Percentiles rank a stretch among this genome's conserved stretches.
Evolutionary conservation across 1,140 invertebrate species (phyloP).

Genomic region (Diabrotica undecimpunctata): DNA sequence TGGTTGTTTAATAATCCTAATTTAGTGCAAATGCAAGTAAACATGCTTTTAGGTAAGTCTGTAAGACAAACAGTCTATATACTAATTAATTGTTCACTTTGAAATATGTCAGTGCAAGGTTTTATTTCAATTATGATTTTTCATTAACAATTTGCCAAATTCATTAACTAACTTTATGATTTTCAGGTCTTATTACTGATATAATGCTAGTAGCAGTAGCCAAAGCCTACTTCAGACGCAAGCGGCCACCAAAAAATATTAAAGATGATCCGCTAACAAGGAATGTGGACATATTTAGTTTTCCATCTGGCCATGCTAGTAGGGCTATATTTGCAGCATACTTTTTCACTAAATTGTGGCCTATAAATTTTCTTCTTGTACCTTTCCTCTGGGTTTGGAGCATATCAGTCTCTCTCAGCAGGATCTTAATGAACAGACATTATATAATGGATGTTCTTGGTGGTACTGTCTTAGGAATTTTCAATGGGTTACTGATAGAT

Average conservation of each 20-base stretch:
- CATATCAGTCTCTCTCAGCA: constrained; percentile 67
- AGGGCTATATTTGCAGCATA: constrained; percentile 72
- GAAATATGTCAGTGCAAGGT: too few relatives aligned
- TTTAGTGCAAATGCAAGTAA: constrained; percentile 76
- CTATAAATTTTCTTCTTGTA: constrained; percentile 57
- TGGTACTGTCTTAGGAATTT: constrained; percentile 72
- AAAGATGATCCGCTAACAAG: constrained; percentile 57
- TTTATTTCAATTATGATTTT: too few relatives aligned
- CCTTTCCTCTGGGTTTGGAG: constrained; percentile 72
- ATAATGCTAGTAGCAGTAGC: constrained; percentile 75
- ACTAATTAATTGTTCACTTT: too few relatives aligned
- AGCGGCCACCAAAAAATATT: constrained; percentile 66
- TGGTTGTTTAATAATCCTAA: constrained; percentile 64
- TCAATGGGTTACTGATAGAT: constrained; percentile 65
- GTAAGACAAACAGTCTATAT: too few relatives aligned
- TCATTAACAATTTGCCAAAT: too few relatives aligned
- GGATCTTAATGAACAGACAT: constrained; percentile 75
- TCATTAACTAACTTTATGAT: too few relatives aligned
- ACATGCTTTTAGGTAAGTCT: constrained; percentile 73
- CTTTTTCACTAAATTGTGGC: constrained; percentile 65
- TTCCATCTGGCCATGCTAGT: constrained; percentile 95
- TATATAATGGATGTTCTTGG: constrained; percentile 80
- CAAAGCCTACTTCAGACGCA: constrained; percentile 75
- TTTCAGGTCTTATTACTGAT: constrained; percentile 78
- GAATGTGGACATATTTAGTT: constrained; percentile 85